Base-by-base conservation (phyloP, 2,797 vertebrate genomes). In the Pipistrellus pygmaeus region DNA sequence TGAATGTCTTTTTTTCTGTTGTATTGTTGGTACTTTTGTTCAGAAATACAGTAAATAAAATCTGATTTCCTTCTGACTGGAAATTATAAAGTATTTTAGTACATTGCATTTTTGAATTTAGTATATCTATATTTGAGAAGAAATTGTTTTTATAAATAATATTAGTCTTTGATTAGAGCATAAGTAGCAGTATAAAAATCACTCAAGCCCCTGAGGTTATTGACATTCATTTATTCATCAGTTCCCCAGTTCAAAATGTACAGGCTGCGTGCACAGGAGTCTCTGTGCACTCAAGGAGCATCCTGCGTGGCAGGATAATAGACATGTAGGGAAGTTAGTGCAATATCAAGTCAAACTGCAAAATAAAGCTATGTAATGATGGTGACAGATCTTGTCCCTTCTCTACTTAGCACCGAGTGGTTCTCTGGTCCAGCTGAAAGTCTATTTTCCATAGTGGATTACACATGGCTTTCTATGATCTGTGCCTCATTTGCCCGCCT, bases 401-500 rank as follows among this genome's bases (percentile, higher is more conserved):
- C 17, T 53, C 18, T 46, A 0, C 25, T 41, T 18, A 73, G 21
- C 13, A 64, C 0, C 0, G 20, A 32, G 4, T 15, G 7, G 27
- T 44, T 11, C 68, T 68, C 21, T 25, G 21, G 3, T 44, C 27
- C 6, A 5, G 11, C 13, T n/a, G 53, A 7, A 53, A 77, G 13
- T 51, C 35, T 8, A 44, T 6, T 68, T 85, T 66, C 30, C 41
- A 17, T 48, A 8, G 32, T 20, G 51, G 6, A 5, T 25, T 66
- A 15, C 15, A 15, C 5, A 8, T 7, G 41, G 3, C 2, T 51
- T 23, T 66, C n/a, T 0, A 0, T 38, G 75, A 60, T 20, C 38
- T 44, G 7, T 46, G 17, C 0, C 11, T 2, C 27, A 3, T 44
- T 15, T 20, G 41, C 13, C 27, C 51, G 11, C 13, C 35, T 80